A percentile compares a stretch with the other conserved stretches of the same genome.
phyloP scores from a whole-genome alignment of 2,888 invertebrate species.

The Luperina testacea region DNA sequence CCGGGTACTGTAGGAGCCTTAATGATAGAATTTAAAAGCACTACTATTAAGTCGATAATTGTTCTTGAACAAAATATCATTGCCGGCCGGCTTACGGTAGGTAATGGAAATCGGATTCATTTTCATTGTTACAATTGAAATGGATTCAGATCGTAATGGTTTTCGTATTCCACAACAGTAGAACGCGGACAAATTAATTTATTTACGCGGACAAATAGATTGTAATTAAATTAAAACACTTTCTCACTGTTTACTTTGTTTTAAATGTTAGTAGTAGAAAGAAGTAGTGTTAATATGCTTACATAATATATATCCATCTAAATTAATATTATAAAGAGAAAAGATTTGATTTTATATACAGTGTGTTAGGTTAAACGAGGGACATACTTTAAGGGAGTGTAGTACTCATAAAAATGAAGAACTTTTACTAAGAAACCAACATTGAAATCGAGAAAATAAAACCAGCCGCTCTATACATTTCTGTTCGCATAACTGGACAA shows the following conservation, averaged over 20 bases:
- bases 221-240: constrained; percentile 42
- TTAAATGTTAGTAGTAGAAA: neutral
- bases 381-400: no score
- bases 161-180: constrained; percentile 33
- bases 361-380: no score
- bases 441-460: no score
- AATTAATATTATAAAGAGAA: neutral
- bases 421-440: no score
- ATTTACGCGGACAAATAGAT: no score
- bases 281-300: neutral
- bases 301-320: neutral
- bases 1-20: no score
- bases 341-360: no score
- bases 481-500: no score
- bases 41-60: constrained; percentile 18
- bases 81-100: neutral
- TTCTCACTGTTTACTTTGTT: constrained; percentile 19
- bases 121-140: constrained; percentile 47
- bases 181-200: constrained; percentile 19
- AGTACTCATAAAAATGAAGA: no score
- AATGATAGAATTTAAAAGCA: neutral
- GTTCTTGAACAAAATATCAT: constrained; percentile 13
- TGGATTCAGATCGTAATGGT: constrained; percentile 40
- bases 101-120: constrained; percentile 30
- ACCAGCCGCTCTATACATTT: no score